Conservation (phyloP, 1,140 invertebrate species). For the Mylabris phalerata region DNA sequence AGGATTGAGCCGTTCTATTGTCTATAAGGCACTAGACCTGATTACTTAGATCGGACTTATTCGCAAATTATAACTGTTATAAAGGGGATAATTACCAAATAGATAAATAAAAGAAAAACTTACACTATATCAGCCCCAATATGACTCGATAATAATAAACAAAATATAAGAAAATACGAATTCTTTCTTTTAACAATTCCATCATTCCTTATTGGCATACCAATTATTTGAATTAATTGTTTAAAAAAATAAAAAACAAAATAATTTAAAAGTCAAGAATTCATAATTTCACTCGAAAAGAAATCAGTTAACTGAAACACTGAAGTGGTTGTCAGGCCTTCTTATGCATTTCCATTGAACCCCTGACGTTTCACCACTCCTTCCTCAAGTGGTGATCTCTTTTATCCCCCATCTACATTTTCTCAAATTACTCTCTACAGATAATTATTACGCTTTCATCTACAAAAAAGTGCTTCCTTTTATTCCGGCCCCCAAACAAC, state of each 20-base stretch:
- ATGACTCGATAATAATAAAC: background rate
- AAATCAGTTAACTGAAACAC: background rate
- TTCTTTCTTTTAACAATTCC: background rate
- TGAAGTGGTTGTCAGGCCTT: slow-evolving; percentile 8
- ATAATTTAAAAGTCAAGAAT: background rate
- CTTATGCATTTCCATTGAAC: slow-evolving; percentile 9
- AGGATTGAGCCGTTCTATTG: too few relatives aligned
- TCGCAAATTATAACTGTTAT: too few relatives aligned
- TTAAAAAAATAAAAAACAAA: background rate
- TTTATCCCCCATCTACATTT: background rate
- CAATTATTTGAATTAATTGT: too few relatives aligned
- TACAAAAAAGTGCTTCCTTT: background rate
- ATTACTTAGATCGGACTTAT: too few relatives aligned
- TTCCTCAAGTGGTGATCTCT: too few relatives aligned
- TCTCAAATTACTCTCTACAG: background rate
- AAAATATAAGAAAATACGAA: background rate
- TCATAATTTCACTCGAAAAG: background rate
- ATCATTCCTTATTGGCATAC: too few relatives aligned
- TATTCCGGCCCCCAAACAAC: background rate
- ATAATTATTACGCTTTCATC: background rate
- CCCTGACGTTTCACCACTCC: background rate
- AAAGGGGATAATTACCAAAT: too few relatives aligned
- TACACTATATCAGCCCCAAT: slow-evolving; percentile 6
- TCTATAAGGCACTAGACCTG: too few relatives aligned
- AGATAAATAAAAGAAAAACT: background rate